A percentile compares a stretch with the other conserved stretches of the same genome.
Evolutionary conservation across 2,797 vertebrate genomes (phyloP).

Genomic region (Hyperoplus lanceolatus): DNA sequence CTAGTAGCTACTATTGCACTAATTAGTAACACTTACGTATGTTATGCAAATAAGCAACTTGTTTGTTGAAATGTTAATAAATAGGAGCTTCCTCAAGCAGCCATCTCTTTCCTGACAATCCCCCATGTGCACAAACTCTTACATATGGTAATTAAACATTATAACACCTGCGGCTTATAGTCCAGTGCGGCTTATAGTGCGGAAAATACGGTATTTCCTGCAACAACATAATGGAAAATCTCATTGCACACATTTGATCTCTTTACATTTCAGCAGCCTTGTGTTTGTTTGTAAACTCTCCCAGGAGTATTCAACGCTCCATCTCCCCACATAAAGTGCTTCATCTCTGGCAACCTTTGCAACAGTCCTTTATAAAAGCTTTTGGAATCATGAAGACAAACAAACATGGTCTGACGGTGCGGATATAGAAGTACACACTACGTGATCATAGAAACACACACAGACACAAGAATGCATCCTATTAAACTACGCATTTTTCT

Average conservation of each 20-base stretch:
- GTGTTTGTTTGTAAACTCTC: constrained; percentile 7
- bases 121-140: too few relatives aligned
- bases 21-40: too few relatives aligned
- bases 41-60: too few relatives aligned
- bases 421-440: not conserved
- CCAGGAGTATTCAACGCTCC: constrained; percentile 12
- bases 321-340: constrained; percentile 1
- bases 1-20: too few relatives aligned
- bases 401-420: not conserved
- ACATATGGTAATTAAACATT: too few relatives aligned
- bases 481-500: not conserved
- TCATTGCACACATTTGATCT: constrained; percentile 26
- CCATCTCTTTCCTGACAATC: too few relatives aligned
- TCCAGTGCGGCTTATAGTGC: too few relatives aligned
- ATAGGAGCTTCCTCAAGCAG: too few relatives aligned
- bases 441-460: constrained; percentile 5
- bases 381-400: constrained; percentile 16
- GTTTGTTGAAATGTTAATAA: too few relatives aligned
- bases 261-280: constrained; percentile 3
- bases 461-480: not conserved
- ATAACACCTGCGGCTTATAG: too few relatives aligned
- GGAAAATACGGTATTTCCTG: not conserved
- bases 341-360: constrained; percentile 25
- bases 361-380: constrained; percentile 33
- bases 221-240: not conserved